Conservation (phyloP, 2,797 vertebrate genomes). For the Acipenser oxyrinchus region DNA sequence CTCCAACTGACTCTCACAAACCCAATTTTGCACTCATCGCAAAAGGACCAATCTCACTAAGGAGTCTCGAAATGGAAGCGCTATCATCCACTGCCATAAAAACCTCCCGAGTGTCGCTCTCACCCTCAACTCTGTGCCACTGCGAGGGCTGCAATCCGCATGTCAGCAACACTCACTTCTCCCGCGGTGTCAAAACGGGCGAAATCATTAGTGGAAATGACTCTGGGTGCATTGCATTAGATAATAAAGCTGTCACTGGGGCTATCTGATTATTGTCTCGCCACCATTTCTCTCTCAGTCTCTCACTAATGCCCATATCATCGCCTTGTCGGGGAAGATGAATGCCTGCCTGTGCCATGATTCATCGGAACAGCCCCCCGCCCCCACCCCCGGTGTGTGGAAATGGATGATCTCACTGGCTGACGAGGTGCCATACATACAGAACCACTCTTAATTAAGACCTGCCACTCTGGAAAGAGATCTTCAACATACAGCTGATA, state of each 20-base stretch:
- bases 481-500: neutral
- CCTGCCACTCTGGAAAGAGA: neutral
- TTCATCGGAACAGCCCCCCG: slow-evolving; percentile 1
- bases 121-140: slow-evolving; percentile 9
- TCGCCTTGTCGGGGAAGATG: neutral
- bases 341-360: slow-evolving; percentile 7
- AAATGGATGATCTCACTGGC: slow-evolving; percentile 7
- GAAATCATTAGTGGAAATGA: slow-evolving; percentile 57
- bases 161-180: slow-evolving; percentile 62
- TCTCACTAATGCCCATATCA: slow-evolving; percentile 11
- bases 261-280: slow-evolving; percentile 31
- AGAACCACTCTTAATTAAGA: slow-evolving; percentile 3
- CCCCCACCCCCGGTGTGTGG: slow-evolving; percentile 5
- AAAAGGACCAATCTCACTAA: neutral
- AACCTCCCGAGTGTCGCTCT: neutral
- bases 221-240: slow-evolving; percentile 49
- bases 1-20: neutral
- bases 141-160: slow-evolving; percentile 7
- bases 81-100: neutral
- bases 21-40: neutral
- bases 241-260: slow-evolving; percentile 54
- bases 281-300: slow-evolving; percentile 7
- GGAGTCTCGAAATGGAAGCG: slow-evolving; percentile 3
- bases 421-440: neutral
- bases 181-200: slow-evolving; percentile 49